Evolutionary conservation across 1,140 invertebrate species (phyloP).

Genomic region (Heliconius hermathena): DNA sequence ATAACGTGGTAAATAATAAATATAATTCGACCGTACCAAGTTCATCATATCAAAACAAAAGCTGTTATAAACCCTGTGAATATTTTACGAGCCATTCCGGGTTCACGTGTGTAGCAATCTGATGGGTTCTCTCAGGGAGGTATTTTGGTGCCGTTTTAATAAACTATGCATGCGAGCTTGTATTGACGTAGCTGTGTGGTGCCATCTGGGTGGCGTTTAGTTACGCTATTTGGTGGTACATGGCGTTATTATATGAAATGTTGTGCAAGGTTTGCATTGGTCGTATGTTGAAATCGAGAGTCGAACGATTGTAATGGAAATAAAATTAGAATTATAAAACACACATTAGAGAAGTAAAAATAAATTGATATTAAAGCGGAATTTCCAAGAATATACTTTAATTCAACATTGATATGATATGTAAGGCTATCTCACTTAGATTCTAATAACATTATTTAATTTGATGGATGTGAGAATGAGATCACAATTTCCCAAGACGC

Average conservation of each 20-base stretch:
- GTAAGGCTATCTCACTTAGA: not conserved
- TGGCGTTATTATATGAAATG: conserved; percentile 35
- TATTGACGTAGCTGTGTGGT: conserved; percentile 40
- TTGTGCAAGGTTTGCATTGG: not conserved
- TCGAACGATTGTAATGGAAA: not conserved
- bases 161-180: conserved; percentile 63
- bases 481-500: not conserved
- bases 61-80: conserved; percentile 65
- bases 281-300: not conserved
- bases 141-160: conserved; percentile 63
- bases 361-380: too few relatives aligned
- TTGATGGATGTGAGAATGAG: not conserved
- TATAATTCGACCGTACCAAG: conserved; percentile 23
- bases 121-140: conserved; percentile 43
- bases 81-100: conserved; percentile 70
- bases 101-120: conserved; percentile 58
- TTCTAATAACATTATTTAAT: not conserved
- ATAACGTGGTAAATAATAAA: conserved; percentile 33
- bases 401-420: too few relatives aligned
- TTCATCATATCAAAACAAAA: conserved; percentile 72
- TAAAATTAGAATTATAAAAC: too few relatives aligned
- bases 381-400: too few relatives aligned
- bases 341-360: too few relatives aligned
- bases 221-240: conserved; percentile 47
- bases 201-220: conserved; percentile 14